Evolutionary conservation across 2,113 vertebrate genomes (phyloP).

Genomic region (Pseudorasbora parva): DNA sequence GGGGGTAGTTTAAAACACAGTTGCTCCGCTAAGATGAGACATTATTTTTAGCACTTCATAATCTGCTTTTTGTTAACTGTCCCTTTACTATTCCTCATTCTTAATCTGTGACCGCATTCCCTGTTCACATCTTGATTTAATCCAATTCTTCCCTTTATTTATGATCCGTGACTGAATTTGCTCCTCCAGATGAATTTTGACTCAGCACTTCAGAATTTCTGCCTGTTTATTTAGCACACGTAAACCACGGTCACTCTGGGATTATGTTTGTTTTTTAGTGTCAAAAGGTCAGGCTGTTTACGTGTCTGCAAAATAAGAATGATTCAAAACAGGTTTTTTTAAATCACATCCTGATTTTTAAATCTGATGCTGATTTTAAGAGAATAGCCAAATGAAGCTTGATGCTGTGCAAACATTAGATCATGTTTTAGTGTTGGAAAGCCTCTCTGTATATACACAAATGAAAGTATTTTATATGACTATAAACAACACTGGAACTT

Average conservation of each 20-base stretch:
- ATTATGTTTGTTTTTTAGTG: slow-evolving; percentile 26
- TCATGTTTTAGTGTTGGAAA: not conserved
- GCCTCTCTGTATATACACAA: no score
- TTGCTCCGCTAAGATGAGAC: slow-evolving; percentile 31
- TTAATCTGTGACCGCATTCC: slow-evolving; percentile 65
- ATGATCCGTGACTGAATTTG: slow-evolving; percentile 55
- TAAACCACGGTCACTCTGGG: slow-evolving; percentile 4
- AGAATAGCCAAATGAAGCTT: not conserved
- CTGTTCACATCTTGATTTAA: slow-evolving; percentile 64
- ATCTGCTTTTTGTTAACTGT: slow-evolving; percentile 63
- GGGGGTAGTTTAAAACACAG: slow-evolving; percentile 29
- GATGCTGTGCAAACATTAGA: slow-evolving; percentile 14
- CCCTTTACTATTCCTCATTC: slow-evolving; percentile 60
- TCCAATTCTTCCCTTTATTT: slow-evolving; percentile 61
- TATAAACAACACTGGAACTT: not conserved
- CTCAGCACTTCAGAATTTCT: slow-evolving; percentile 52
- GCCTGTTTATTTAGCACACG: slow-evolving; percentile 40
- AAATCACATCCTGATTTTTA: not conserved
- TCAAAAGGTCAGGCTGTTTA: slow-evolving; percentile 20
- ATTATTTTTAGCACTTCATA: slow-evolving; percentile 50
- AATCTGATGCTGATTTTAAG: not conserved
- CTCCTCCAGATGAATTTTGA: slow-evolving; percentile 58
- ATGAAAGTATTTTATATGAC: no score
- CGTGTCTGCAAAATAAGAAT: slow-evolving; percentile 15
- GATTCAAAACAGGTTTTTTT: slow-evolving; percentile 43